Base-by-base conservation (phyloP, 2,888 invertebrate genomes). In the Nemotelus pantherinus region DNA sequence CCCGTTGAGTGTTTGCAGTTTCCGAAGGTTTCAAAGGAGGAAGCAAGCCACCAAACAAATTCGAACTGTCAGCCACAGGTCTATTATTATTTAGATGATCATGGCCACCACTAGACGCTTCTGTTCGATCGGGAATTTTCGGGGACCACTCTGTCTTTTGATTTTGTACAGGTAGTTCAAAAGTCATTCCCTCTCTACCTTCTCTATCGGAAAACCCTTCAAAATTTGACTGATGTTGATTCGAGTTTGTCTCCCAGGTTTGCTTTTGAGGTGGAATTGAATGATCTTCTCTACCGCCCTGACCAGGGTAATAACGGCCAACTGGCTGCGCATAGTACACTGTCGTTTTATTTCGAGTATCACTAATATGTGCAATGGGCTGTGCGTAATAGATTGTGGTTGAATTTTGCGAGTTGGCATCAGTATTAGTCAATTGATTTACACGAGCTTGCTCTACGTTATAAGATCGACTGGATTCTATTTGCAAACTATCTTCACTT, bases 251-350 rank as follows among this genome's bases (percentile, higher is more conserved):
- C 25, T 25, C 25, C 25, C 25, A 25, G 0, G 25, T 25, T 25
- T 25, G 25, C 25, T 25, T 25, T 25, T 25, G 25, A 25, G 25
- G 25, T 25, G 25, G 25, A 25, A 25, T 25, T 25, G 25, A 25
- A 25, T 25, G 25, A 25, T 25, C 25, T 25, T 25, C 25, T 25
- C 25, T 0, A 25, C 0, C 25, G 25, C 25, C 25, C 25, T 25
- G 25, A 25, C 25, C 25, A 25, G 25, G 25, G 25, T 25, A 25
- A 25, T 25, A 25, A 5, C 10, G 25, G 41, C 82, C 82, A 70
- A 83, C 83, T 7, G 85, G 86, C 77, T 84, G 83, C 44, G 85
- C 85, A 78, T 85, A 85, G 76, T 84, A 85, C 74, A 83, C 80
- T 43, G 48, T 76, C 10, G 67, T 72, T 25, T 44, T 57, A 41